Conservation (phyloP, 2,113 vertebrate species). For the Cacatua alba region DNA sequence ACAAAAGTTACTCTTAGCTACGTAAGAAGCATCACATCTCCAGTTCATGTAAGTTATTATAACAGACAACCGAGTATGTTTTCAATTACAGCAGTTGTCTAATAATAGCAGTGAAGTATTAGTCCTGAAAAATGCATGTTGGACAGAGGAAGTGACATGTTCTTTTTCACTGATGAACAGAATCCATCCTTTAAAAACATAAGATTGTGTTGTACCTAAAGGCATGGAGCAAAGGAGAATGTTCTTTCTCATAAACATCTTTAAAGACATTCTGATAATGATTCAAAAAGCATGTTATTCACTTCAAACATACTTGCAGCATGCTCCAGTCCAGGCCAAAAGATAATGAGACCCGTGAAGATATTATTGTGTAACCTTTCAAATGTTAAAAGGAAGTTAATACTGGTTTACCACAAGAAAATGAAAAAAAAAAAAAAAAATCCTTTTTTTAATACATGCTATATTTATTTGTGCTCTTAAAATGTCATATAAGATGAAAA, state of each 20-base stretch:
- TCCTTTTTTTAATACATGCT: neutral
- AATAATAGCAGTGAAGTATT: neutral
- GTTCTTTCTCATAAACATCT: neutral
- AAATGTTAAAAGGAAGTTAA: neutral
- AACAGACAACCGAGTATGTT: neutral
- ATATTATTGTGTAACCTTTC: slow-evolving; percentile 5
- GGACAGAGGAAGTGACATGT: neutral
- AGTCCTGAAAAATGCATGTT: neutral
- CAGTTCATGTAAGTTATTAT: neutral
- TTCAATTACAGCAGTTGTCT: neutral
- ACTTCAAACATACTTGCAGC: neutral
- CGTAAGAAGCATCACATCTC: fast-evolving
- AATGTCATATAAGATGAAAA: neutral
- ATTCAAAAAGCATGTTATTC: neutral
- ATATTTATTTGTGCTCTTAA: neutral
- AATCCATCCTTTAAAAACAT: neutral
- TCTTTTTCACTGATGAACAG: neutral
- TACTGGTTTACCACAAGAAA: neutral
- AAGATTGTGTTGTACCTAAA: neutral
- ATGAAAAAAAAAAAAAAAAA: neutral
- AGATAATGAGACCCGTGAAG: slow-evolving; percentile 27
- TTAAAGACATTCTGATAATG: neutral
- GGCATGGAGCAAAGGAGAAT: neutral
- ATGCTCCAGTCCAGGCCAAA: neutral
- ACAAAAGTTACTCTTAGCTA: neutral